Percentiles rank a stretch among this genome's conserved stretches.
Conservation (phyloP, 2,888 invertebrate genomes). For the Epirrita christyi region DNA sequence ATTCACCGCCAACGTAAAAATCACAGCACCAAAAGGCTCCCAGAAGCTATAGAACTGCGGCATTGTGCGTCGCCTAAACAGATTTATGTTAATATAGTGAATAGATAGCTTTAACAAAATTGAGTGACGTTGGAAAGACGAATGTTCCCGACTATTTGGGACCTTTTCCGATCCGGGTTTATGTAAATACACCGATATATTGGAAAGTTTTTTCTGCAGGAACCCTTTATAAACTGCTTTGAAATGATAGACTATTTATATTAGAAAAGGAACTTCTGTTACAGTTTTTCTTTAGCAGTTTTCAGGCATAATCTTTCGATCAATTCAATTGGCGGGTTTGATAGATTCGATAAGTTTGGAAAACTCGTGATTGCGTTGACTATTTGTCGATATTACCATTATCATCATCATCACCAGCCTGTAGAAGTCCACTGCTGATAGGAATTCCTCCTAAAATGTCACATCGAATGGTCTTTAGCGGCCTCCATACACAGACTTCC, state of each 20-base stretch:
- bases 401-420: no score
- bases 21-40: slow-evolving; percentile 2
- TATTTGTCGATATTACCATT: no score
- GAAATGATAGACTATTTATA: slow-evolving; percentile 42
- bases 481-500: no score
- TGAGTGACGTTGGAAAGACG: slow-evolving; percentile 58
- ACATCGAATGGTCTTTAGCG: no score
- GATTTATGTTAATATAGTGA: slow-evolving; percentile 39
- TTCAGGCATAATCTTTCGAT: slow-evolving; percentile 32
- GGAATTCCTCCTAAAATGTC: no score
- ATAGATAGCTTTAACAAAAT: slow-evolving; percentile 55
- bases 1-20: slow-evolving; percentile 6
- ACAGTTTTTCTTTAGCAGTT: slow-evolving; percentile 29
- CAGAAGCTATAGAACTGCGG: slow-evolving; percentile 7
- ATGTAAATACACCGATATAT: slow-evolving; percentile 54
- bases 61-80: slow-evolving; percentile 31
- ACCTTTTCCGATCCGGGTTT: slow-evolving; percentile 50
- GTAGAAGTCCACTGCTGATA: no score
- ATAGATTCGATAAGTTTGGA: slow-evolving; percentile 2
- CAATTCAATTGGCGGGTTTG: slow-evolving; percentile 14
- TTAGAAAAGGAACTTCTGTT: slow-evolving; percentile 32
- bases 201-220: slow-evolving; percentile 44
- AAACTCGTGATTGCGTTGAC: not conserved
- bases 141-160: slow-evolving; percentile 51
- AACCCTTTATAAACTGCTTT: slow-evolving; percentile 46